Evolutionary conservation across 2,888 invertebrate species (phyloP), one percentile per base, ranked within the genome.

Genomic region (Leptogaster cylindrica): DNA sequence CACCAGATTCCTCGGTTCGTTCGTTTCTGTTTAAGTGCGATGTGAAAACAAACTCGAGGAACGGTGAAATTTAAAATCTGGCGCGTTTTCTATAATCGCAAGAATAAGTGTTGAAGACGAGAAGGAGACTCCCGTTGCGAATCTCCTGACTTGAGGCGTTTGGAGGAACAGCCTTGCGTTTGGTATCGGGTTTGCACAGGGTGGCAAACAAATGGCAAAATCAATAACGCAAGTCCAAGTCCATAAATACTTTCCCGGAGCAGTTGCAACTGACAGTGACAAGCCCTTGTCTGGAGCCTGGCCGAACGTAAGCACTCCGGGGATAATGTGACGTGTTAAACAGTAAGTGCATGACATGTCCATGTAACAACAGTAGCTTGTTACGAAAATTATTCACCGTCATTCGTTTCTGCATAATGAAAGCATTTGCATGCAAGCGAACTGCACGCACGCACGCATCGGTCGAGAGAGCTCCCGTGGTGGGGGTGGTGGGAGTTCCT

Each of bases 151-250:
- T 16, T 20, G 46, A 20, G 16, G 23, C 10, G 12, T 23, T n/a
- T n/a, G n/a, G n/a, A n/a, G n/a, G n/a, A n/a, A n/a, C n/a, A n/a
- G n/a, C n/a, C n/a, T n/a, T n/a, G n/a, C n/a, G n/a, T n/a, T n/a
- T n/a, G n/a, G n/a, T n/a, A n/a, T n/a, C n/a, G n/a, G n/a, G n/a
- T n/a, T 28, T 52, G 52, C 25, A 14, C 63, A 16, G 31, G 12
- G 39, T 12, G 16, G 23, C n/a, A 12, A 46, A 36, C 16, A 44
- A 64, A 50, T 46, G 16, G 48, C 48, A 50, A 63, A 64, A 64
- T 64, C 64, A 64, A 64, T 64, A 64, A 64, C n/a, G n/a, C n/a
- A n/a, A n/a, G n/a, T 64, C 50, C 64, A 20, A 50, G 36, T 6
- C 64, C 23, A 23, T 31, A 46, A 48, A 64, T 33, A 33, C 23